Evolutionary conservation across 2,888 invertebrate species (phyloP).

Genomic region (Orgyia antiqua): DNA sequence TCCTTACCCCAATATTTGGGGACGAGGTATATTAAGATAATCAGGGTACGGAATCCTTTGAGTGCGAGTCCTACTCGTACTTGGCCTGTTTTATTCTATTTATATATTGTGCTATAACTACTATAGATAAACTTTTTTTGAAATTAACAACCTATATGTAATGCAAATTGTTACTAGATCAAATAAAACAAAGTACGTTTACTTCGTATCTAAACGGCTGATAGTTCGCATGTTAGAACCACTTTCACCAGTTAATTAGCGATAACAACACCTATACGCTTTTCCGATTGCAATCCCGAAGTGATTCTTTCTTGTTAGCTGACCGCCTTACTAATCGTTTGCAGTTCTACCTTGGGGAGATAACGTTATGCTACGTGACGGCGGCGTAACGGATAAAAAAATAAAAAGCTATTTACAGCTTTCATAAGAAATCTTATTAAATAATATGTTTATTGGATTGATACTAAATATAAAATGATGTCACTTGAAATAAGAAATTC

Average conservation of each 20-base stretch:
- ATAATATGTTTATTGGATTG: too few species aligned
- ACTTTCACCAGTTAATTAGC: slow-evolving; percentile 37
- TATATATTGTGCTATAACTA: too few species aligned
- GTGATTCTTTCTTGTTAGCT: slow-evolving; percentile 35
- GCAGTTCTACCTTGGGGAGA: slow-evolving; percentile 9
- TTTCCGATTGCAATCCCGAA: slow-evolving; percentile 35
- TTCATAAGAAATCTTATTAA: slow-evolving; percentile 47
- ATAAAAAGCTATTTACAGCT: slow-evolving; percentile 9
- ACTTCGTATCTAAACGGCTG: not conserved
- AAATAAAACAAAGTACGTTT: not conserved
- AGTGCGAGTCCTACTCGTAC: too few species aligned
- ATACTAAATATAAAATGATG: too few species aligned
- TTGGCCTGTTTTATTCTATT: too few species aligned
- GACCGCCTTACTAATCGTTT: slow-evolving; percentile 20
- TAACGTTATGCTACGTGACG: slow-evolving; percentile 12
- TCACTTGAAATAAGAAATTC: too few species aligned
- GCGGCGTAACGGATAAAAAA: not conserved
- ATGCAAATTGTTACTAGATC: not conserved
- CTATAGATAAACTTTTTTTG: too few species aligned
- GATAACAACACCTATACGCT: slow-evolving; percentile 37
- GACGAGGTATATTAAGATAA: too few species aligned
- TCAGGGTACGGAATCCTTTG: too few species aligned
- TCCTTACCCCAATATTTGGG: too few species aligned
- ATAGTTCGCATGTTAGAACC: slow-evolving; percentile 17
- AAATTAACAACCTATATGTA: too few species aligned